A percentile compares a stretch with the other conserved stretches of the same genome.
Evolutionary conservation across 1,140 invertebrate species (phyloP).

Genomic region (Sipha flava): DNA sequence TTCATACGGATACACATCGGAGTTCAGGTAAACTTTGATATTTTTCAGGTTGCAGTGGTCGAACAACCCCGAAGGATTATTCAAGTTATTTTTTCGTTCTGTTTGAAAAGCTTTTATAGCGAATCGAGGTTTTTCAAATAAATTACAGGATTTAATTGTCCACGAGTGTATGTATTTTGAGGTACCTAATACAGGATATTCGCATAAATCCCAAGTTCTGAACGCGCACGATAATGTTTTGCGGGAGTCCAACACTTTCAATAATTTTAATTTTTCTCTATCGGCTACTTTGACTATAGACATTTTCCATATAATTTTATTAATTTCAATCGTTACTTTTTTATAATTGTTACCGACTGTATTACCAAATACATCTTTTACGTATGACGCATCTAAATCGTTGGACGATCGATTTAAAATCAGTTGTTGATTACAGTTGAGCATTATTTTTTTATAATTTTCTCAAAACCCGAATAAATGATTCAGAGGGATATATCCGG

Average conservation of each 20-base stretch:
- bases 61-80: constrained; percentile 33
- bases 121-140: constrained; percentile 40
- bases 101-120: constrained; percentile 38
- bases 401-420: constrained; percentile 42
- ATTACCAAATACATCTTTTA: background rate
- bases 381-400: constrained; percentile 36
- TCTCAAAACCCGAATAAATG: constrained; percentile 45
- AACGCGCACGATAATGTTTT: constrained; percentile 39
- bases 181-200: too few relatives aligned
- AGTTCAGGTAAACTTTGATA: constrained; percentile 42
- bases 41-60: constrained; percentile 39
- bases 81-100: background rate
- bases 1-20: constrained; percentile 39
- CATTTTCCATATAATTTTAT: constrained; percentile 39
- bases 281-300: constrained; percentile 37
- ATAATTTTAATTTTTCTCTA: constrained; percentile 30
- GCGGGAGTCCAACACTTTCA: constrained; percentile 36
- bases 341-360: background rate
- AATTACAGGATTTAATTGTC: constrained; percentile 39
- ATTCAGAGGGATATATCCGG: constrained; percentile 43
- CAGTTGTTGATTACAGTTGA: constrained; percentile 46
- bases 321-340: constrained; percentile 24
- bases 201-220: constrained; percentile 42
- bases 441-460: constrained; percentile 45
- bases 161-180: constrained; percentile 36